Evolutionary conservation across 2,888 invertebrate genomes (phyloP), one percentile per base, ranked within the genome.

Genomic region (Saturnia pavonia): DNA sequence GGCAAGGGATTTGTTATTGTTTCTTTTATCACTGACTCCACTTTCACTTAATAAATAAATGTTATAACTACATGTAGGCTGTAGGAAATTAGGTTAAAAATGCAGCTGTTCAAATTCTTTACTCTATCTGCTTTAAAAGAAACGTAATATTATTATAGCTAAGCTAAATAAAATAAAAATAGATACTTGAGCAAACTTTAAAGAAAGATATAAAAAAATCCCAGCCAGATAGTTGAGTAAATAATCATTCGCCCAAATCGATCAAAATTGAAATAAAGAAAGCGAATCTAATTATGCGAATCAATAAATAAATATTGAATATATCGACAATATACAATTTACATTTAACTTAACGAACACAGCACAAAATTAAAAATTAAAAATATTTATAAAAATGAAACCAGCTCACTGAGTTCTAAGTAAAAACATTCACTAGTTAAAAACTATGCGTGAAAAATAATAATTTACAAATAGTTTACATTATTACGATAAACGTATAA

Each of bases 221-320:
- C 71, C 71, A 51, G 71, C 71, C 71, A 71, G 71, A 71, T 63
- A 71, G 51, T 54, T 43, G 68, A 57, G 63, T 48, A 63, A 83
- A 85, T 81, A 73, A 40, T 34, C 65, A 80, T 82, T 82, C 79
- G 87, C 86, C 88, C 85, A 85, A 88, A 88, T 83, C 77, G 83
- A 84, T 81, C 82, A 78, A 83, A 82, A 80, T 81, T 82, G 77
- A 80, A 82, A 71, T 79, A 79, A 81, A 81, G 76, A 82, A 88
- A 90, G 87, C 86, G 82, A 90, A 88, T 88, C 88, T 91, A 91
- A 88, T 88, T 86, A 88, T 87, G 87, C 87, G 83, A 91, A 91
- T 91, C 89, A 94, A 93, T 93, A 94, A 94, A 94, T 94, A 92
- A 92, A 92, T 91, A 92, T 90, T 87, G 88, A 88, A 89, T 91